Evolutionary conservation across 2,113 vertebrate genomes (phyloP).

Genomic region (Piprites chloris): DNA sequence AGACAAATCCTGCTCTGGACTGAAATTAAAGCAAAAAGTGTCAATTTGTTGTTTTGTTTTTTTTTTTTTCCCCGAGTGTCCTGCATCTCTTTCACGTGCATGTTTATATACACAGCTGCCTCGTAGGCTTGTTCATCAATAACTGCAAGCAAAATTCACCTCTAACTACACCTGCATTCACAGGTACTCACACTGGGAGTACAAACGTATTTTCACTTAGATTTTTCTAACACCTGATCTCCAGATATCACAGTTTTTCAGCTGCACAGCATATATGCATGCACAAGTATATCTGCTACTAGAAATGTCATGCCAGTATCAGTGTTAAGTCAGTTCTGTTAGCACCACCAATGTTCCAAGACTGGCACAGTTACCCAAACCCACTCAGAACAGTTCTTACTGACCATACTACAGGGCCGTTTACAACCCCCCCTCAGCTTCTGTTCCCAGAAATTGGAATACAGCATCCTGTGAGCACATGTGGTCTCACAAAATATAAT

Average conservation of each 20-base stretch:
- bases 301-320: neutral
- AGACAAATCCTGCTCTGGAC: neutral
- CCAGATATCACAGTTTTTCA: neutral
- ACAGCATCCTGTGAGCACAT: neutral
- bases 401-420: neutral
- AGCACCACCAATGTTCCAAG: neutral
- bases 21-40: neutral
- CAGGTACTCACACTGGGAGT: neutral
- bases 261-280: neutral
- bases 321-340: neutral
- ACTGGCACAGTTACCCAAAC: neutral
- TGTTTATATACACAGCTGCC: neutral
- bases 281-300: neutral
- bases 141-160: neutral
- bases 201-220: neutral
- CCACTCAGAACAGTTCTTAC: neutral
- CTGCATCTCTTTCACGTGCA: neutral
- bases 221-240: neutral
- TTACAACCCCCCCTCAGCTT: neutral
- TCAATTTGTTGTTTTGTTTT: neutral
- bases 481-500: neutral
- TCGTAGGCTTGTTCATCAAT: neutral
- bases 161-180: neutral
- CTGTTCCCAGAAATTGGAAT: neutral
- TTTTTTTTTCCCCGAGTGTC: too few species aligned